Conservation (phyloP, 2,888 invertebrate genomes). For the Caenorhabditis sulstoni region DNA sequence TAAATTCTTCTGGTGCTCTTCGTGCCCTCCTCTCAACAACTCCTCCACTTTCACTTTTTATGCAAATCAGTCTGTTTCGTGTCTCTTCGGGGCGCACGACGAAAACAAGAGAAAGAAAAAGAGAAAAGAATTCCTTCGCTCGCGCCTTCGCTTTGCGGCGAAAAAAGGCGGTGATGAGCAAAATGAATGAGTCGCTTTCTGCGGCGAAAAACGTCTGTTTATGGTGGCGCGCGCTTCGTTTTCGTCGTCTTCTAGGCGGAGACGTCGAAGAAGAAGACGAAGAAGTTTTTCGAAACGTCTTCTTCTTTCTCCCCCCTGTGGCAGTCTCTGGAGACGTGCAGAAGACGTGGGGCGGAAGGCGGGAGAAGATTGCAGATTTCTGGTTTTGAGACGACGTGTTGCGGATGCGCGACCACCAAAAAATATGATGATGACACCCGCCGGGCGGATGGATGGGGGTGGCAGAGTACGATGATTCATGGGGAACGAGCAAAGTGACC, state of each 20-base stretch:
- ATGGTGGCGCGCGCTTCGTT: not conserved
- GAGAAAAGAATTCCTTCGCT: no score
- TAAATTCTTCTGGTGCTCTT: constrained; percentile 36
- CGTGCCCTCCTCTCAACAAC: constrained; percentile 27
- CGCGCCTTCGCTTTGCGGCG: no score
- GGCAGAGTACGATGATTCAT: no score
- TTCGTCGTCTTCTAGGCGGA: not conserved
- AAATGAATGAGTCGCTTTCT: not conserved
- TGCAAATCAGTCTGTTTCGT: constrained; percentile 45
- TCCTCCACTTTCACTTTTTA: constrained; percentile 27
- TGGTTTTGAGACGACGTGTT: constrained; percentile 33
- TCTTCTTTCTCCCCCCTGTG: no score
- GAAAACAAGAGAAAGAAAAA: not conserved
- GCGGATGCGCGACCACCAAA: constrained; percentile 5
- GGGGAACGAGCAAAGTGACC: no score
- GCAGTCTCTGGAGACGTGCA: constrained; percentile 38
- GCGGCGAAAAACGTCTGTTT: constrained; percentile 13
- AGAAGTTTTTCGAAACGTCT: not conserved
- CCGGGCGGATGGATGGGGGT: constrained; percentile 3
- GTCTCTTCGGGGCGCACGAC: no score
- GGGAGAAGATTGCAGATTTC: constrained; percentile 44
- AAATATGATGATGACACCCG: constrained; percentile 45
- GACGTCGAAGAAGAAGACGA: no score
- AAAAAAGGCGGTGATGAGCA: not conserved
- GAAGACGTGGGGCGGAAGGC: constrained; percentile 9